A percentile compares a stretch with the other conserved stretches of the same genome.
Conservation (phyloP, 2,797 vertebrate genomes). For the Phyllotis vaccarum region DNA sequence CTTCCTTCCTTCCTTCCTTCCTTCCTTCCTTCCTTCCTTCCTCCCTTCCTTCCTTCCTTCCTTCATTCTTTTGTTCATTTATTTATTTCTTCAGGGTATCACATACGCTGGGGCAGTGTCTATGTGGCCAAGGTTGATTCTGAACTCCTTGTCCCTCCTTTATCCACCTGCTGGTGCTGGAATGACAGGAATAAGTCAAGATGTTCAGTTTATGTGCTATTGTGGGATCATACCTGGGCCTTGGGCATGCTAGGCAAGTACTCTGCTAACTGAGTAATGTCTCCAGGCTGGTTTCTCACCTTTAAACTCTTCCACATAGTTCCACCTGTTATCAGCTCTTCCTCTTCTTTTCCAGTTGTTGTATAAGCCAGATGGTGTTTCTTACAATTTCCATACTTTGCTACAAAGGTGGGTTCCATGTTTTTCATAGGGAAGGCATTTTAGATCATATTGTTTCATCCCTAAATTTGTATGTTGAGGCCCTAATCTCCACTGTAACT, state of each 20-base stretch:
- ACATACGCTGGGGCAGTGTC: not conserved
- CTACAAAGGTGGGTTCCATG: not conserved
- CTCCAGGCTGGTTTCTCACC: not conserved
- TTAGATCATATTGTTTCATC: not conserved
- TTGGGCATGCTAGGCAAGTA: not conserved
- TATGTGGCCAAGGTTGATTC: not conserved
- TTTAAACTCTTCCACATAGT: not conserved
- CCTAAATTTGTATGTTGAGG: not conserved
- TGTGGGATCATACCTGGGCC: not conserved
- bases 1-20: not conserved
- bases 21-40: not conserved
- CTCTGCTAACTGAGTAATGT: not conserved
- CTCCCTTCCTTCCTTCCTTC: no score
- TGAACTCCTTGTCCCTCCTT: not conserved
- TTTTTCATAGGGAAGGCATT: not conserved
- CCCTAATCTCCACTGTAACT: not conserved
- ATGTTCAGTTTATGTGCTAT: not conserved
- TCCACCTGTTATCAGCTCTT: not conserved
- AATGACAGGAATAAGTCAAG: not conserved
- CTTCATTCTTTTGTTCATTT: no score
- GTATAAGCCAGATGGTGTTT: not conserved
- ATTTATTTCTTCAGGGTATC: not conserved
- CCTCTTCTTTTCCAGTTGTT: not conserved
- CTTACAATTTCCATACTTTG: not conserved
- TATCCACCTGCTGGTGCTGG: not conserved